These are phyloP conservation scores for Pitta sordida DNA, from an alignment of 2,113 vertebrate species.

Conservation along the genomic window DNA sequence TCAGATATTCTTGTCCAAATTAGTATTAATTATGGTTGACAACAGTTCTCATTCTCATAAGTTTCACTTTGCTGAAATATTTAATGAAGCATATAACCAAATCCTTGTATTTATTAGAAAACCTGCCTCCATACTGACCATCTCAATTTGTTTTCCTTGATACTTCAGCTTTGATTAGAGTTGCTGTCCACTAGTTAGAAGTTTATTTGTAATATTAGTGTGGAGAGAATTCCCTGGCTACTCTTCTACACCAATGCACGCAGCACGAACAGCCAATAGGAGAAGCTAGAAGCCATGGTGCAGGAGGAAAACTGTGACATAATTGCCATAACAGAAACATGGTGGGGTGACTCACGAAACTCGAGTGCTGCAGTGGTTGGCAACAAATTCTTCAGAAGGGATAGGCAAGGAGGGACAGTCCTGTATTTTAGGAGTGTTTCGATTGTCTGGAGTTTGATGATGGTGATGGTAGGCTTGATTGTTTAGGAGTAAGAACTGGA, in stretches of 20 bases:
- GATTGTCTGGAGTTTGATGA: not conserved
- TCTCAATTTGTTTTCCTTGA: slow-evolving; percentile 22
- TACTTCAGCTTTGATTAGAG: not conserved
- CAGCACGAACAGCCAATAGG: not conserved
- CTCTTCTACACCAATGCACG: not conserved
- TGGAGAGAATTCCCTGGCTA: not conserved
- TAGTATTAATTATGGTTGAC: not conserved
- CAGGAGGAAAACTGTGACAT: not conserved
- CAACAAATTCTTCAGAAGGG: not conserved
- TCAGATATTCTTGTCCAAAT: not conserved
- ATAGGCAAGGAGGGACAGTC: not conserved
- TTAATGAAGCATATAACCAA: not conserved
- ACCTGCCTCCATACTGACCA: not conserved
- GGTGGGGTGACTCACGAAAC: not conserved
- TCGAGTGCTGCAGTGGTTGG: not conserved
- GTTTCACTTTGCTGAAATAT: slow-evolving; percentile 10
- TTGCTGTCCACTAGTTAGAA: not conserved
- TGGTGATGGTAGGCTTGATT: not conserved
- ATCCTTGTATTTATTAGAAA: slow-evolving; percentile 6
- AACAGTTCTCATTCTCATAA: not conserved
- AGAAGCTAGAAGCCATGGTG: not conserved
- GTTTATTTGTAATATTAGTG: not conserved
- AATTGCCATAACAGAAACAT: not conserved
- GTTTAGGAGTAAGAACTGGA: not conserved
- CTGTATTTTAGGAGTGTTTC: not conserved